Evolutionary conservation across 2,888 invertebrate genomes (phyloP).

Genomic region (Spodoptera littoralis): DNA sequence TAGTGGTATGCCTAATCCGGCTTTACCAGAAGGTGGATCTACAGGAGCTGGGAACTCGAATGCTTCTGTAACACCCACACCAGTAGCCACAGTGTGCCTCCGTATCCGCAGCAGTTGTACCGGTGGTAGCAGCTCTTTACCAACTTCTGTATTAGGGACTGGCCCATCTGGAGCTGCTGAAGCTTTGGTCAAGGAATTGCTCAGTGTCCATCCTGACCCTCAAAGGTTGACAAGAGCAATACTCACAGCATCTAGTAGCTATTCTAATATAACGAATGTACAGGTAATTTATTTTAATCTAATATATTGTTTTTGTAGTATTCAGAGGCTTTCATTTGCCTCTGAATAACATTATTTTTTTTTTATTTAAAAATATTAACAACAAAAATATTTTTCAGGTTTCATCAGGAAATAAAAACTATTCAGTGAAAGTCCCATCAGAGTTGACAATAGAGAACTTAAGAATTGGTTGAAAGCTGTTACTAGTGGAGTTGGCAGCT

Average conservation of each 20-base stretch:
- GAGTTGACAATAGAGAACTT: conserved; percentile 82
- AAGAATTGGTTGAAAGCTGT: conserved; percentile 87
- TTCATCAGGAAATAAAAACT: conserved; percentile 80
- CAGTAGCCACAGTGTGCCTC: conserved; percentile 71
- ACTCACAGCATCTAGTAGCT: conserved; percentile 87
- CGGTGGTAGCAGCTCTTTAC: conserved; percentile 77
- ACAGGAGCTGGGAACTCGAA: conserved; percentile 78
- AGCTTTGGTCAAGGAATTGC: conserved; percentile 80
- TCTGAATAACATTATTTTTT: background rate
- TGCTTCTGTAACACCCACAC: conserved; percentile 66
- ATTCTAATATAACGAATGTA: conserved; percentile 80
- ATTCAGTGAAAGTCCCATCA: conserved; percentile 89
- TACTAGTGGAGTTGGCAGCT: conserved; percentile 87
- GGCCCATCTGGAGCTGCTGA: conserved; percentile 81
- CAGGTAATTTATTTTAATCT: conserved; percentile 68
- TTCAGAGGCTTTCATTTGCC: too few relatives aligned
- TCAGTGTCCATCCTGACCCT: conserved; percentile 84
- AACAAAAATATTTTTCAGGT: conserved; percentile 67
- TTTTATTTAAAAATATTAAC: conserved; percentile 4
- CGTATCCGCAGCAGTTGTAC: conserved; percentile 78
- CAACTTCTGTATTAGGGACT: conserved; percentile 72
- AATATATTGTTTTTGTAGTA: too few relatives aligned
- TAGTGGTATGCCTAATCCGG: conserved; percentile 82
- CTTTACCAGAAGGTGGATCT: conserved; percentile 84
- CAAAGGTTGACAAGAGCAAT: conserved; percentile 86